These are phyloP conservation scores for Hybognathus amarus DNA, from an alignment of 2,797 vertebrate genomes.

Conservation along the genomic window DNA sequence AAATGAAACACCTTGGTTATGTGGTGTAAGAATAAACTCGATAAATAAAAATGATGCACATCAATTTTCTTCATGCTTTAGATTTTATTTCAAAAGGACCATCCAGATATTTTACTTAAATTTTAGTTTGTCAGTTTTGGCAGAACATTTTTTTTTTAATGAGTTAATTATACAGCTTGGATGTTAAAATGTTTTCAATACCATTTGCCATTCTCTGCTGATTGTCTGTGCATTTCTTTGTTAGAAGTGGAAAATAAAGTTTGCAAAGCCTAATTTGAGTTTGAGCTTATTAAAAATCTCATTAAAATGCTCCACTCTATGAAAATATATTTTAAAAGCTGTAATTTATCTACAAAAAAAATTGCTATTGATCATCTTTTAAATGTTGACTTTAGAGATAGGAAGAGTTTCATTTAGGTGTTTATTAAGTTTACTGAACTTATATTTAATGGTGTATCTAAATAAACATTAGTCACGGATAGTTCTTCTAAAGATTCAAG, in stretches of 20 bases:
- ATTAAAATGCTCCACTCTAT: not conserved
- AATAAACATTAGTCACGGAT: not conserved
- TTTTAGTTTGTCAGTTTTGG: slow-evolving; percentile 15
- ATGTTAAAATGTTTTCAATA: slow-evolving; percentile 68
- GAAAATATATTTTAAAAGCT: not conserved
- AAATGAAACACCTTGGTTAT: not conserved
- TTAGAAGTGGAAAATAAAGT: slow-evolving; percentile 70
- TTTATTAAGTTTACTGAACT: not conserved
- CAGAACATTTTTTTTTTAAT: slow-evolving; percentile 37
- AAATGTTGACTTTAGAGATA: too few species aligned
- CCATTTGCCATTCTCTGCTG: slow-evolving; percentile 69
- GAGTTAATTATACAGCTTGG: slow-evolving; percentile 62
- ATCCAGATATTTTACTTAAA: not conserved
- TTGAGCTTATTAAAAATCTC: not conserved
- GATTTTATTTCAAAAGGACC: slow-evolving; percentile 7
- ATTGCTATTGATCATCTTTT: not conserved
- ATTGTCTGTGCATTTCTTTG: slow-evolving; percentile 70
- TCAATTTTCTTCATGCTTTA: not conserved
- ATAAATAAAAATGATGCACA: not conserved
- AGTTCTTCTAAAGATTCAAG: not conserved
- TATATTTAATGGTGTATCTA: not conserved
- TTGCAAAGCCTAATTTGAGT: slow-evolving; percentile 49
- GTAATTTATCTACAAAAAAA: not conserved
- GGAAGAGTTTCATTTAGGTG: not conserved
- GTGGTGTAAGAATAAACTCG: not conserved